Conservation (phyloP, 2,888 invertebrate species). For the Stenurella melanura region DNA sequence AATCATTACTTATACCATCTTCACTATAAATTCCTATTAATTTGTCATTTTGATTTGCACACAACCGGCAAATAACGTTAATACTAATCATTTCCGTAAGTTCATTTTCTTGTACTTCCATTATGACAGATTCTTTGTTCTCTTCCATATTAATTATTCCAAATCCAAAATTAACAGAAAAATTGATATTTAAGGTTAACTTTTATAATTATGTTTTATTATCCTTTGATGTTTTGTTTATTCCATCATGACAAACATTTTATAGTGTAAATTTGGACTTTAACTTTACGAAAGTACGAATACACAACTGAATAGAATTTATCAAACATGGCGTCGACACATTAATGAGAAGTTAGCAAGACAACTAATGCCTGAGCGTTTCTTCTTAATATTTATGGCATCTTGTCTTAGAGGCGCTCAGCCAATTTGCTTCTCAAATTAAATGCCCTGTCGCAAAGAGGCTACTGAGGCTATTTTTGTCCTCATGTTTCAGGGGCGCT, state of each 20-base stretch:
- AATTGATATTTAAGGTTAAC: slow-evolving; percentile 19
- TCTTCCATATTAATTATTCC: slow-evolving; percentile 40
- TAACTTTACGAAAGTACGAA: slow-evolving; percentile 10
- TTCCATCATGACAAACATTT: slow-evolving; percentile 25
- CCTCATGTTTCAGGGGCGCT: too few relatives aligned
- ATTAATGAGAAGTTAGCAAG: not conserved
- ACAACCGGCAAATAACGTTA: slow-evolving; percentile 62
- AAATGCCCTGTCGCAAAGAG: too few relatives aligned
- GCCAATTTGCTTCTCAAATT: too few relatives aligned
- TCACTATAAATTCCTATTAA: slow-evolving; percentile 78
- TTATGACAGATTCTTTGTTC: slow-evolving; percentile 42
- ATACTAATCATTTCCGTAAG: slow-evolving; percentile 56
- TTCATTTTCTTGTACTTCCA: slow-evolving; percentile 48
- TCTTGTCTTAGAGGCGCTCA: too few relatives aligned
- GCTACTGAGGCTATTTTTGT: too few relatives aligned
- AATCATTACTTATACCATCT: slow-evolving; percentile 77
- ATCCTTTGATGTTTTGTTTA: slow-evolving; percentile 34
- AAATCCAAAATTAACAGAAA: slow-evolving; percentile 16
- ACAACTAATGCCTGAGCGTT: too few relatives aligned
- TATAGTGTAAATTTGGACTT: slow-evolving; percentile 37
- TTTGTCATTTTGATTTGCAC: slow-evolving; percentile 65
- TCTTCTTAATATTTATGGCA: too few relatives aligned
- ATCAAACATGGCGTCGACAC: slow-evolving; percentile 17
- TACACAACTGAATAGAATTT: slow-evolving; percentile 27
- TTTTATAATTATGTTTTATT: slow-evolving; percentile 1